Conservation (phyloP, 35 echinoderm and acorn worm genomes). For the Apostichopus californicus region DNA sequence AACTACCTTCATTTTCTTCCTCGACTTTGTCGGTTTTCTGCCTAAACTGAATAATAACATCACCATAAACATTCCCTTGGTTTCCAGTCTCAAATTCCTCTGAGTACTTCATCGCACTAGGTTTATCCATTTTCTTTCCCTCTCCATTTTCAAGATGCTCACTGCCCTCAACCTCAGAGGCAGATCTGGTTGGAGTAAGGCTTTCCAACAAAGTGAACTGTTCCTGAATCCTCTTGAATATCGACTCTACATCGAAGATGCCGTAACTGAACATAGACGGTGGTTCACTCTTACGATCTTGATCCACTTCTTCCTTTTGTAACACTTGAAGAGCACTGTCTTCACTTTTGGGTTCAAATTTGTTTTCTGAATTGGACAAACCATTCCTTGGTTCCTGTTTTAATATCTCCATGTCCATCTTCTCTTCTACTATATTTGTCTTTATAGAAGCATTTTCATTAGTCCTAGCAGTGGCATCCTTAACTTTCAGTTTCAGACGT, state of each 20-base stretch:
- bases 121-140: not conserved
- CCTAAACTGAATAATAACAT: slow-evolving; percentile 50
- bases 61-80: slow-evolving; percentile 25
- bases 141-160: not conserved
- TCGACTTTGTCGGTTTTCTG: not conserved
- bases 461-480: not conserved
- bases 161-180: too few relatives aligned
- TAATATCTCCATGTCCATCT: not conserved
- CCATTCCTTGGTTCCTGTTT: not conserved
- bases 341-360: not conserved
- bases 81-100: slow-evolving; percentile 54
- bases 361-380: not conserved
- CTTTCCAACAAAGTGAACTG: slow-evolving; percentile 2
- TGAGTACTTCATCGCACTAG: not conserved
- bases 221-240: slow-evolving; percentile 34
- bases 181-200: not conserved
- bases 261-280: slow-evolving; percentile 19
- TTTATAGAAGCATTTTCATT: not conserved
- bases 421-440: not conserved
- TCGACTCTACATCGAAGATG: slow-evolving; percentile 32
- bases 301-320: not conserved
- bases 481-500: not conserved
- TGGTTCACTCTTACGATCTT: not conserved
- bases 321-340: not conserved
- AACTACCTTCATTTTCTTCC: not conserved